Conservation (phyloP, 1,140 invertebrate genomes). For the Platyscapa corneri region DNA sequence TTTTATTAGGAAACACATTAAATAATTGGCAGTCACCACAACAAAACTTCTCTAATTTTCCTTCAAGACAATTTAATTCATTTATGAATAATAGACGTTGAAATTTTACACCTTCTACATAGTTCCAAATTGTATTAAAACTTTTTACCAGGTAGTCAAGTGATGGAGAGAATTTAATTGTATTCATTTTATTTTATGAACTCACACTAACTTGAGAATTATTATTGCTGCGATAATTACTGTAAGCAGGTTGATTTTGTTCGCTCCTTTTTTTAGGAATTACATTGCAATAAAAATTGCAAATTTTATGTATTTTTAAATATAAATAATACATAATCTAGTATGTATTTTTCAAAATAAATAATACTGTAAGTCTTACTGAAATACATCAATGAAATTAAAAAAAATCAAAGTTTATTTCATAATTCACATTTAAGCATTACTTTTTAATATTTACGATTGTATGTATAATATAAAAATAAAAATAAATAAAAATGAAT, state of each 20-base stretch:
- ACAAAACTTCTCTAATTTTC: conserved; percentile 42
- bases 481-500: conserved; percentile 20
- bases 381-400: conserved; percentile 26
- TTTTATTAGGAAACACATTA: conserved; percentile 23
- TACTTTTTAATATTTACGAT: conserved; percentile 15
- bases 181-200: conserved; percentile 38
- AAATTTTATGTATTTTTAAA: conserved; percentile 37
- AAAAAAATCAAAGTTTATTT: conserved; percentile 10
- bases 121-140: conserved; percentile 41
- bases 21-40: conserved; percentile 50
- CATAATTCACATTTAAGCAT: conserved; percentile 6
- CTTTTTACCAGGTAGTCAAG: conserved; percentile 31
- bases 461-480: conserved; percentile 28
- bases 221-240: conserved; percentile 11
- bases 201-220: conserved; percentile 8
- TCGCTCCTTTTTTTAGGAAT: conserved; percentile 22
- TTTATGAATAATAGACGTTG: conserved; percentile 50
- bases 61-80: conserved; percentile 37
- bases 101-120: conserved; percentile 14
- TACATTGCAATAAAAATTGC: background rate
- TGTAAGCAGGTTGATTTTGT: conserved; percentile 15
- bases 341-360: conserved; percentile 44
- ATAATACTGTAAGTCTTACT: conserved; percentile 26
- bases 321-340: conserved; percentile 29
- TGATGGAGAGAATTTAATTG: background rate